Evolutionary conservation across 2,797 vertebrate species (phyloP).

Genomic region (Myotis myotis): DNA sequence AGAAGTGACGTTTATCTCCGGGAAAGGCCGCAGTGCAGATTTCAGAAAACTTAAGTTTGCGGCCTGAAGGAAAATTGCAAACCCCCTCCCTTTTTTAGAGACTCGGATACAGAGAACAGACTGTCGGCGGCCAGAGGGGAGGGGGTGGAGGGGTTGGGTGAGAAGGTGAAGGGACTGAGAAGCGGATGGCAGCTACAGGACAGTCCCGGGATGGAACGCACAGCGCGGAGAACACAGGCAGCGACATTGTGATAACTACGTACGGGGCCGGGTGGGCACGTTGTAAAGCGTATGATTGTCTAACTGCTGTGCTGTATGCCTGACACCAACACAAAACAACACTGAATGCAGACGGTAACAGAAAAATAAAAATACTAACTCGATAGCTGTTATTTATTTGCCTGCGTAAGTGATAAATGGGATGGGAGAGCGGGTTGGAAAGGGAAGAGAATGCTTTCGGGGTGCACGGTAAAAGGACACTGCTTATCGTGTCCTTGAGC

Average conservation of each 20-base stretch:
- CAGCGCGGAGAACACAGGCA: not conserved
- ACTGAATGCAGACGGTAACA: not conserved
- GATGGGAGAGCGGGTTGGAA: not conserved
- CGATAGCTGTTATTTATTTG: not conserved
- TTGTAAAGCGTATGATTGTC: rapidly evolving
- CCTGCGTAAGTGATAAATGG: not conserved
- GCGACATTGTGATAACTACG: rapidly evolving
- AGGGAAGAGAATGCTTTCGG: not conserved
- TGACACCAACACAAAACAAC: not conserved
- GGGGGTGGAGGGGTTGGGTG: not conserved
- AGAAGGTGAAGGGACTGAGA: not conserved
- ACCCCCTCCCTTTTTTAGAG: not conserved
- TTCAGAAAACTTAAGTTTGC: not conserved
- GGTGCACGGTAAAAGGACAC: not conserved
- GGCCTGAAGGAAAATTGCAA: not conserved
- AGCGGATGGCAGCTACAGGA: rapidly evolving
- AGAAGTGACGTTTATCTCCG: not conserved
- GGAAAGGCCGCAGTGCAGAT: not conserved
- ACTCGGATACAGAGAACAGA: not conserved
- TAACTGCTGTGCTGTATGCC: not conserved
- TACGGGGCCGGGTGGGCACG: not conserved
- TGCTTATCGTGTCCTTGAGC: not conserved
- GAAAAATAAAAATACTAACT: not conserved
- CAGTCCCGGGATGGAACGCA: rapidly evolving
- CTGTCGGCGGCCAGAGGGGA: too few species aligned